Conservation (phyloP, 2,888 invertebrate genomes). For the Argyresthia albistria region DNA sequence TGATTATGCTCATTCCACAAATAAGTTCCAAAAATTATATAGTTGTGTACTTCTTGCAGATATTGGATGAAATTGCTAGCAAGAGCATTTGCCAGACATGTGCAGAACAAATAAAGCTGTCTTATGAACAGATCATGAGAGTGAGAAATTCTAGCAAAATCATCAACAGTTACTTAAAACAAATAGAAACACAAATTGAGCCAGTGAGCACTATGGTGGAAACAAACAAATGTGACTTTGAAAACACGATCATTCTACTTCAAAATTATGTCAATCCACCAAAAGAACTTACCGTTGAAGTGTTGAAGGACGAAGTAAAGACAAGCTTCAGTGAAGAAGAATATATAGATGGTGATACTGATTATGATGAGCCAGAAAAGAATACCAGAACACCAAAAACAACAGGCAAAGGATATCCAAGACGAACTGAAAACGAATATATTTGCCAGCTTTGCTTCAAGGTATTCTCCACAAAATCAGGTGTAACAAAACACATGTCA, state of each 20-base stretch:
- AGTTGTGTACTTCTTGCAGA: conserved; percentile 25
- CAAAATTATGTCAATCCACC: background rate
- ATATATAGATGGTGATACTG: too few relatives aligned
- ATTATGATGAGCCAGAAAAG: too few relatives aligned
- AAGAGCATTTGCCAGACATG: conserved; percentile 27
- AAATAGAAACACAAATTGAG: background rate
- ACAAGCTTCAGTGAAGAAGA: too few relatives aligned
- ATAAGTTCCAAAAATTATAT: too few relatives aligned
- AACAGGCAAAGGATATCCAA: too few relatives aligned
- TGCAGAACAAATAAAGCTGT: conserved; percentile 29
- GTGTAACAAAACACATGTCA: background rate
- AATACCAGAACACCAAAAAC: too few relatives aligned
- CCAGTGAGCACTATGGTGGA: background rate
- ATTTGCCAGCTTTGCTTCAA: too few relatives aligned
- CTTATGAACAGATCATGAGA: conserved; percentile 33
- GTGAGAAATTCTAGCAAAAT: conserved; percentile 28
- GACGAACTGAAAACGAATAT: too few relatives aligned
- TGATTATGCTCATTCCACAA: too few relatives aligned
- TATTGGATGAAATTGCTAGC: conserved; percentile 24
- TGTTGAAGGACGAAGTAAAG: background rate
- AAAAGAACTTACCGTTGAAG: background rate
- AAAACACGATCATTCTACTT: background rate
- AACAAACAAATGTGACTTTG: background rate
- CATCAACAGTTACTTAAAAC: conserved; percentile 13
- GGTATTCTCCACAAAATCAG: background rate